Base-by-base conservation (phyloP, 2,888 invertebrate species). In the Idaea biselata region DNA sequence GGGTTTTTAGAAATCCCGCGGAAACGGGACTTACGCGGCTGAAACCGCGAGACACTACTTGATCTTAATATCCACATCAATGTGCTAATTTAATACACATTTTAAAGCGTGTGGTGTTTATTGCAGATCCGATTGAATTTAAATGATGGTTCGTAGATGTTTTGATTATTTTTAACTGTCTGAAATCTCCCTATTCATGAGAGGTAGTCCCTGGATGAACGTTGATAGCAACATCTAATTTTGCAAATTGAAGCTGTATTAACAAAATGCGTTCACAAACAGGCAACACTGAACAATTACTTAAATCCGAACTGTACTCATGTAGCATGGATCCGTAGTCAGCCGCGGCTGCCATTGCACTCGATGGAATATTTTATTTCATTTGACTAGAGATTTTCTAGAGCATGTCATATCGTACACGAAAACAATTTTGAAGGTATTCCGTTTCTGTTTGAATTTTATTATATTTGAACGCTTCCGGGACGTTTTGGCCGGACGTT, bases 311-410 rank as follows among this genome's bases (percentile, higher is more conserved):
- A 84, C 82, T 81, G 79, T 78, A 78, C 76, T 81, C 76, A 80
- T 80, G 25, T 25, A 25, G 25, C 25, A 82, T 74, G 75, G 78
- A 73, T 74, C 72, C 78, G 5, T 25, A 25, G 80, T 77, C 77
- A 73, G 70, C 68, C 11, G 44, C 14, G 11, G 32, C 17, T 18
- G 56, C 66, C 73, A 75, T 71, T 72, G 69, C 69, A 76, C 75
- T 76, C 81, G 81, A 81, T 84, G 83, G 81, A 83, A 83, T n/a
- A 84, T 86, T 88, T 84, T 80, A 85, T 86, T 84, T 79, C 79
- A 82, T 80, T 80, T 80, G 80, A 71, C 68, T 71, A 64, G 67
- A 75, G 69, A 74, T 78, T 78, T 82, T 75, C 78, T 68, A 70
- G 69, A 72, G 69, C 73, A 73, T 81, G 82, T 80, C 74, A 78